These are phyloP conservation scores for Scolopax bukidnonensis DNA, from an alignment of 2,797 vertebrate species.

Conservation along the genomic window DNA sequence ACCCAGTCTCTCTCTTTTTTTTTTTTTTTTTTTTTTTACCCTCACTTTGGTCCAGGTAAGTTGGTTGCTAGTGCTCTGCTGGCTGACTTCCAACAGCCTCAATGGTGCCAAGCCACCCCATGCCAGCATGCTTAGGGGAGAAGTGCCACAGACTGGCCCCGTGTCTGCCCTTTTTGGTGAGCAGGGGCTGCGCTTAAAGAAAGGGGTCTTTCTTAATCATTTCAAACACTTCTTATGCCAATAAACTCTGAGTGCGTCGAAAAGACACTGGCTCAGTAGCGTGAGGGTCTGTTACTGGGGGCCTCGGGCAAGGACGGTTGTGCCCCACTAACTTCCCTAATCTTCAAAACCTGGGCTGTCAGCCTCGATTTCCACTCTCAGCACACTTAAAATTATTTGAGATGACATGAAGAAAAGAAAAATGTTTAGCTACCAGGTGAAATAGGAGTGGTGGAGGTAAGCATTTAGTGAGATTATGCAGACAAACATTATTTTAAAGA, in stretches of 20 bases:
- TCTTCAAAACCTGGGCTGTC: background rate
- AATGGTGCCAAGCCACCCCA: background rate
- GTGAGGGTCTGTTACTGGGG: background rate
- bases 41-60: background rate
- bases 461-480: background rate
- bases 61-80: background rate
- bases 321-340: background rate
- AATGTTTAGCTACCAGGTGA: background rate
- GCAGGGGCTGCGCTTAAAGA: background rate
- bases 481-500: background rate
- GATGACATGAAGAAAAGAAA: background rate
- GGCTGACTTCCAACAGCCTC: background rate
- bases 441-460: background rate
- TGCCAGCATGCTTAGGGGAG: rapidly evolving
- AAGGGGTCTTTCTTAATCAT: background rate
- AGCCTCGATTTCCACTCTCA: background rate
- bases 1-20: background rate
- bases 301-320: background rate
- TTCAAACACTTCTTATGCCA: background rate
- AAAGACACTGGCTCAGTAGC: background rate
- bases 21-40: too few relatives aligned
- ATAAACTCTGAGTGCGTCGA: background rate
- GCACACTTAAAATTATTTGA: background rate
- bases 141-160: background rate
- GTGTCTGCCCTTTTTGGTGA: background rate